Evolutionary conservation across 2,797 vertebrate species (phyloP).

Genomic region (Oryzias dopingdopingensis): DNA sequence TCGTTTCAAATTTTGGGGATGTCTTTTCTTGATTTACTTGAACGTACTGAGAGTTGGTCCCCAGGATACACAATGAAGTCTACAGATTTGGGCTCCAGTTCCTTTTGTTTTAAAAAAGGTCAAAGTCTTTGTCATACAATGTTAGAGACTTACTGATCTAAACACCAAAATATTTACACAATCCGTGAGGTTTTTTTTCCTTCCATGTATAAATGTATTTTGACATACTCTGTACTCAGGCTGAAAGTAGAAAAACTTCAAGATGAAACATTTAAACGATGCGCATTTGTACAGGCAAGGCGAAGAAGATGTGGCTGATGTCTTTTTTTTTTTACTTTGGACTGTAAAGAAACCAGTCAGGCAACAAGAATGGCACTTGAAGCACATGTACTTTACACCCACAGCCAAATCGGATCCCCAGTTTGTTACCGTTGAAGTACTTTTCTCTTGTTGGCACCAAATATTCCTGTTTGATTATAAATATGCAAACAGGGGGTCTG

Average conservation of each 20-base stretch:
- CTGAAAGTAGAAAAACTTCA: slow-evolving; percentile 72
- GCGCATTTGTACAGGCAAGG: slow-evolving; percentile 67
- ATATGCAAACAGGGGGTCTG: no score
- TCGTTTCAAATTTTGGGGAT: slow-evolving; percentile 16
- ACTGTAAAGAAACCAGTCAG: slow-evolving; percentile 46
- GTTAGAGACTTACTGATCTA: slow-evolving; percentile 39
- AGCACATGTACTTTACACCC: slow-evolving; percentile 56
- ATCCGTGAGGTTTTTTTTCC: slow-evolving; percentile 50
- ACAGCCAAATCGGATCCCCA: slow-evolving; percentile 44
- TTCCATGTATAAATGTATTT: slow-evolving; percentile 41
- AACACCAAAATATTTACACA: slow-evolving; percentile 68
- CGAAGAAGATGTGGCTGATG: slow-evolving; percentile 47
- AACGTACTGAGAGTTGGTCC: slow-evolving; percentile 27
- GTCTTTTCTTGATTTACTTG: slow-evolving; percentile 11
- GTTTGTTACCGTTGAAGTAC: slow-evolving; percentile 6
- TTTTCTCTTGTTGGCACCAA: not conserved
- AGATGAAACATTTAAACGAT: slow-evolving; percentile 53
- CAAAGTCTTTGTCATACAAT: slow-evolving; percentile 59
- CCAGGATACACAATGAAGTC: slow-evolving; percentile 57
- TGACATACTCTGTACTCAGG: slow-evolving; percentile 85
- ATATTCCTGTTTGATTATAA: no score
- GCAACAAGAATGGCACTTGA: slow-evolving; percentile 66
- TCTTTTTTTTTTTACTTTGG: slow-evolving; percentile 51
- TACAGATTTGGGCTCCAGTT: slow-evolving; percentile 80
- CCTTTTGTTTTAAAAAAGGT: slow-evolving; percentile 66